Percentiles rank a stretch among this genome's conserved stretches.
Conservation (phyloP, 2,888 invertebrate genomes). For the Lepidocyrtoides sp. region DNA sequence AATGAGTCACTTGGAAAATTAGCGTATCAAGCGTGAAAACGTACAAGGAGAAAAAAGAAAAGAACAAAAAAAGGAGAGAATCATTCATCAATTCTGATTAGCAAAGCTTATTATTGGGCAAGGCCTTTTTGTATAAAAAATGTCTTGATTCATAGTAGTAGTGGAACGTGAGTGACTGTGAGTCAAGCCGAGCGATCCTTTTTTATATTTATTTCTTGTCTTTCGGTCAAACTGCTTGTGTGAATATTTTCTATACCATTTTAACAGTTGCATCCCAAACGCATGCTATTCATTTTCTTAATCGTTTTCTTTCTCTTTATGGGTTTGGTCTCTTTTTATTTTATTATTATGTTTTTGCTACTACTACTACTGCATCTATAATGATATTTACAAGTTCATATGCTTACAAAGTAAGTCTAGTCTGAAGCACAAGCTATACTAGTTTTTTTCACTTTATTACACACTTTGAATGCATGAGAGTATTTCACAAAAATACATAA, state of each 20-base stretch:
- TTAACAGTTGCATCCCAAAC: not conserved
- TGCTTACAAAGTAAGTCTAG: slow-evolving; percentile 10
- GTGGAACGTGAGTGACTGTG: not conserved
- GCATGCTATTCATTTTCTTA: slow-evolving; percentile 57
- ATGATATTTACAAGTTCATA: not conserved
- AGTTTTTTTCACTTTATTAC: not conserved
- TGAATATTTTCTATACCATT: not conserved
- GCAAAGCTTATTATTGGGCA: slow-evolving; percentile 59
- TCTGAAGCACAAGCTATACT: not conserved
- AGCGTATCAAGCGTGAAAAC: slow-evolving; percentile 37
- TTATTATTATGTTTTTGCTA: not conserved
- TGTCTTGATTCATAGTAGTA: slow-evolving; percentile 40
- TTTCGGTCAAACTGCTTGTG: not conserved
- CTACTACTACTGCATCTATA: not conserved
- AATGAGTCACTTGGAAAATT: slow-evolving; percentile 36
- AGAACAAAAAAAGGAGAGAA: not conserved
- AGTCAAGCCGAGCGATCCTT: not conserved
- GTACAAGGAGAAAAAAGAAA: not conserved
- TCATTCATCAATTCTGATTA: slow-evolving; percentile 75
- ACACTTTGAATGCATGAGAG: not conserved
- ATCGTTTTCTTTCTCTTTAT: slow-evolving; percentile 51
- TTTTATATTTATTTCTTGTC: not conserved
- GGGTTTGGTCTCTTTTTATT: slow-evolving; percentile 57
- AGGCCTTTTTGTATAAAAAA: slow-evolving; percentile 31
- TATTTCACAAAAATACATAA: no score